Base-by-base conservation (phyloP, 2,797 vertebrate genomes). In the Eidolon dupreanum region DNA sequence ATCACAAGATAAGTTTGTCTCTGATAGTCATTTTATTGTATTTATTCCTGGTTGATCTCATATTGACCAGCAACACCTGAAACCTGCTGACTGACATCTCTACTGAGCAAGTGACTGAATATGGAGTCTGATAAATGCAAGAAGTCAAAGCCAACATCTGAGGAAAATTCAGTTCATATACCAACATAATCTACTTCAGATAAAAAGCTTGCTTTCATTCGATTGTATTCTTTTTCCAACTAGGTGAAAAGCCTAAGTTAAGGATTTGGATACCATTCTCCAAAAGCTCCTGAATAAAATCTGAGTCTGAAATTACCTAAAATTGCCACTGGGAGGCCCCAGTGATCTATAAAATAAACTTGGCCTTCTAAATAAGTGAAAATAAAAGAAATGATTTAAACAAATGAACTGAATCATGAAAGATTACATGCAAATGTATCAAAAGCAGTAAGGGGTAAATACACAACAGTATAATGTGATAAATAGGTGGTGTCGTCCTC, bases 371-470 rank as follows among this genome's bases (percentile, higher is more conserved):
- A 93, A 59, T 49, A 75, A 93, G 92, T 63, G 81, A n/a, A 75
- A 94, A 73, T 33, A 28, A 93, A 70, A 53, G 55, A 46, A 96
- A 96, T 59, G 26, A 65, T 87, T 97, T 95, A 88, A 96, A 90
- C 66, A 78, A 96, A 7, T 51, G 84, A 93, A 75, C 2, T 90
- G 46, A 94, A 95, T 96, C 98, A 96, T 92, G 81, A 85, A 95
- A 89, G 71, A 96, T 97, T 77, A 81, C 88, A 77, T 97, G 96
- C 94, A 98, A 97, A 96, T 55, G 1, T 77, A 90, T 94, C 94
- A 94, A 96, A 98, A 97, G 36, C 8, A 5, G 92, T 75, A 61
- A 73, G 94, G 96, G 96, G 93, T 89, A 96, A 97, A 97, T 74
- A 93, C 83, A 96, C 96, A 94, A 4, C 94, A 94, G 92, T 68